phyloP scores from a whole-genome alignment of 2,113 vertebrate species.

The Nettapus auritus region DNA sequence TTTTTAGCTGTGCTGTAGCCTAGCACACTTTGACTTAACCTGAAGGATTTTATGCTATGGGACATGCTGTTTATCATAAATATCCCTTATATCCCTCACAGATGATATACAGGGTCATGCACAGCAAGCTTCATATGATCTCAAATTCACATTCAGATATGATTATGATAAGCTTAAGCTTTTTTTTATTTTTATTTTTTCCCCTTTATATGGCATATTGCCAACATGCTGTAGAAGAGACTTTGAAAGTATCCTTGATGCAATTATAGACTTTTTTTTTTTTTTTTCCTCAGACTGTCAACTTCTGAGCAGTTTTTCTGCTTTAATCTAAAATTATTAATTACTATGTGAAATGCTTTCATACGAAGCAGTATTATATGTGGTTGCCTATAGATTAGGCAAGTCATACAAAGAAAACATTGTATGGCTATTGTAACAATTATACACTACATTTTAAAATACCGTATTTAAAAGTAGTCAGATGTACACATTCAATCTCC shows the following conservation, averaged over 20 bases:
- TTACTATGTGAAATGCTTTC: not conserved
- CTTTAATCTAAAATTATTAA: not conserved
- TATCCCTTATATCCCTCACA: fast-evolving
- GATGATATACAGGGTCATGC: fast-evolving
- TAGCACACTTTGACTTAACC: not conserved
- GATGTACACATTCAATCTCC: not conserved
- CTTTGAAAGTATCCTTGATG: not conserved
- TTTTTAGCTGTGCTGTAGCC: not conserved
- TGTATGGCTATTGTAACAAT: not conserved
- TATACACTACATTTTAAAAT: not conserved
- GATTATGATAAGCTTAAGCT: not conserved
- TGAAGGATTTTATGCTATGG: not conserved
- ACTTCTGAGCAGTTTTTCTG: not conserved
- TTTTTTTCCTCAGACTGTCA: not conserved
- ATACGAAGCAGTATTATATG: not conserved
- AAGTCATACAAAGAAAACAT: not conserved
- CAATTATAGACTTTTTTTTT: not conserved
- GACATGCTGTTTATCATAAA: not conserved
- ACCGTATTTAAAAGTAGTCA: not conserved
- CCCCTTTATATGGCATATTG: not conserved
- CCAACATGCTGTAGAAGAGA: not conserved
- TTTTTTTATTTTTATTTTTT: not conserved
- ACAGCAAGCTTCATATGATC: fast-evolving
- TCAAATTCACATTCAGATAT: not conserved
- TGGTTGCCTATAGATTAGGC: not conserved